Base-by-base conservation (phyloP, 2,113 vertebrate species). In the Carlito syrichta region DNA sequence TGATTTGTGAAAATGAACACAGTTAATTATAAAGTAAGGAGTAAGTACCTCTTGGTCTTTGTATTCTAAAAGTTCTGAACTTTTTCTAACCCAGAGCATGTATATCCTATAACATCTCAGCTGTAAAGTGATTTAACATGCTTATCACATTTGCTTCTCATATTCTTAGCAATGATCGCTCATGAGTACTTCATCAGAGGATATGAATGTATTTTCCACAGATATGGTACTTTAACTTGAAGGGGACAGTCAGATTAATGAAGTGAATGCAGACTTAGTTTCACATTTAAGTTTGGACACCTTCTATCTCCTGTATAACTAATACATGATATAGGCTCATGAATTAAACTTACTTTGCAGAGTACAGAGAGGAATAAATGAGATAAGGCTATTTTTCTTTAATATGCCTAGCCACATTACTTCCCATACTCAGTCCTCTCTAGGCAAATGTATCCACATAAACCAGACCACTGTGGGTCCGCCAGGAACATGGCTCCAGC, bases 221-320 rank as follows among this genome's bases (percentile, higher is more conserved):
- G 4, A 50, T 83, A 68, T 10, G 48, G 52, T 0, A 13, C 17
- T 88, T 88, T 32, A 43, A 60, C 17, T 56, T 81, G 25, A 86
- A 77, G 32, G 23, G 4, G 12, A 58, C 16, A 30, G 6, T 38
- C 7, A n/a, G 8, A 30, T 96, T 90, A 83, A 87, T 13, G 2
- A 62, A 87, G 1, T 62, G 19, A 50, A 68, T 48, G 23, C 11
- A 27, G 20, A 62, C 11, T 74, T 66, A 7, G 13, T 25, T 68
- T 94, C n/a, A 92, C 25, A 48, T 73, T 43, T 12, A 32, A 69
- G 9, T 73, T 90, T 40, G 91, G 35, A 74, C 17, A 54, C 86
- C 45, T 66, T 32, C 14, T 40, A 54, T 58, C 35, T 71, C 38
- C 30, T 60, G n/a, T 60, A 6, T 11, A 73, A 83, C 40, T 60